Conservation (phyloP, 2,888 invertebrate genomes). For the Erannis defoliaria region DNA sequence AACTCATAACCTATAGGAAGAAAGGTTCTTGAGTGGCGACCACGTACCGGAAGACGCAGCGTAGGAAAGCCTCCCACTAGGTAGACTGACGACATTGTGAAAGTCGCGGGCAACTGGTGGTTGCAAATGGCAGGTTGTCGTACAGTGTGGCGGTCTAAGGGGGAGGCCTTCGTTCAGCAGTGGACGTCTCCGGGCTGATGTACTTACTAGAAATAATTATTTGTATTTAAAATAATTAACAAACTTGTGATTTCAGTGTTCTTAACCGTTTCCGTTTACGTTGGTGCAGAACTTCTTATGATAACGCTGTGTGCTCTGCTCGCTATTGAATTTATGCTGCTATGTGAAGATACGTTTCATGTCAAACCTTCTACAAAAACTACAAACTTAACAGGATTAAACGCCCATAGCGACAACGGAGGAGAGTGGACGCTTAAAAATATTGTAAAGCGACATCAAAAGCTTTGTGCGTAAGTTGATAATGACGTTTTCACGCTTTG, state of each 20-base stretch:
- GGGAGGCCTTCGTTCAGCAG: too few species aligned
- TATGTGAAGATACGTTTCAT: conserved; percentile 58
- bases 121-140: too few species aligned
- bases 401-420: conserved; percentile 3
- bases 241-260: neutral
- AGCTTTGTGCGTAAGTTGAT: conserved; percentile 58
- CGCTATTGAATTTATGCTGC: conserved; percentile 57
- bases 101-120: too few species aligned
- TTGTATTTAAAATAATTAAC: too few species aligned
- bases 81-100: too few species aligned
- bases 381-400: neutral
- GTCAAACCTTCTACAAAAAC: conserved; percentile 42
- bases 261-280: conserved; percentile 24
- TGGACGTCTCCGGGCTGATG: too few species aligned
- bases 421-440: conserved; percentile 46
- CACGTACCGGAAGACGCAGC: too few species aligned
- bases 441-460: conserved; percentile 63
- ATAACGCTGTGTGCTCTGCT: conserved; percentile 58
- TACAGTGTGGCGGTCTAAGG: too few species aligned
- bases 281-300: conserved; percentile 58
- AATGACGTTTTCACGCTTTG: neutral
- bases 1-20: too few species aligned
- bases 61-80: too few species aligned
- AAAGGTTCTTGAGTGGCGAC: too few species aligned
- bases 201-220: too few species aligned